Conservation (phyloP, 1,140 invertebrate genomes). For the Drosophila burlai region DNA sequence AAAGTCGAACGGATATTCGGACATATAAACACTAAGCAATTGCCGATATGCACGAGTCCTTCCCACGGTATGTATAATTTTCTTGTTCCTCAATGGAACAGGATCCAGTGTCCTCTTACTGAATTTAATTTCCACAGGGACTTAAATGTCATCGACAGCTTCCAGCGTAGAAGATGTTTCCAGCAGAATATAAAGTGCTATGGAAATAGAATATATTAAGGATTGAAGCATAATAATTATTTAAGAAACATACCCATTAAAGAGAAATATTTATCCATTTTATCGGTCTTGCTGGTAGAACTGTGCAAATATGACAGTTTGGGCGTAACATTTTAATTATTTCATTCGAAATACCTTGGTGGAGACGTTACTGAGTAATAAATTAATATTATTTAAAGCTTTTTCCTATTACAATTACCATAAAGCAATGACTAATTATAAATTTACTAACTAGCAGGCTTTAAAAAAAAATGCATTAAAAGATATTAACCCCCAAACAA, state of each 20-base stretch:
- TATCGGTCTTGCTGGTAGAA: too few relatives aligned
- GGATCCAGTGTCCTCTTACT: neutral
- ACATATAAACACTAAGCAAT: neutral
- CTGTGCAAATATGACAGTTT: too few relatives aligned
- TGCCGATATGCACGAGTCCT: slow-evolving; percentile 26
- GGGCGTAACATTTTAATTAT: slow-evolving; percentile 6
- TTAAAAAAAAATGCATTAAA: too few relatives aligned
- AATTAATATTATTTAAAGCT: neutral
- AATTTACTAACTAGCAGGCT: too few relatives aligned
- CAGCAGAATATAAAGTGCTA: neutral
- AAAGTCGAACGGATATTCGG: slow-evolving; percentile 57
- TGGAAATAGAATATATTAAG: neutral
- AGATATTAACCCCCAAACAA: too few relatives aligned
- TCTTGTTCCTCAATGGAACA: neutral
- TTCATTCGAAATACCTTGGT: neutral
- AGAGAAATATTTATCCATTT: too few relatives aligned
- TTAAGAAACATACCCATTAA: too few relatives aligned
- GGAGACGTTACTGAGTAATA: neutral
- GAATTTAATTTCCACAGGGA: slow-evolving; percentile 33
- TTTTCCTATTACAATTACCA: neutral
- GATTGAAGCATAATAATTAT: too few relatives aligned
- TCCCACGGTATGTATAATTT: slow-evolving; percentile 6
- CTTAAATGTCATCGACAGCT: slow-evolving; percentile 23
- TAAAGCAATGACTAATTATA: too few relatives aligned
- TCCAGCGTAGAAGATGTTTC: too few relatives aligned